Conservation (phyloP, 2,797 vertebrate genomes). For the Lepilemur ruficaudatus region DNA sequence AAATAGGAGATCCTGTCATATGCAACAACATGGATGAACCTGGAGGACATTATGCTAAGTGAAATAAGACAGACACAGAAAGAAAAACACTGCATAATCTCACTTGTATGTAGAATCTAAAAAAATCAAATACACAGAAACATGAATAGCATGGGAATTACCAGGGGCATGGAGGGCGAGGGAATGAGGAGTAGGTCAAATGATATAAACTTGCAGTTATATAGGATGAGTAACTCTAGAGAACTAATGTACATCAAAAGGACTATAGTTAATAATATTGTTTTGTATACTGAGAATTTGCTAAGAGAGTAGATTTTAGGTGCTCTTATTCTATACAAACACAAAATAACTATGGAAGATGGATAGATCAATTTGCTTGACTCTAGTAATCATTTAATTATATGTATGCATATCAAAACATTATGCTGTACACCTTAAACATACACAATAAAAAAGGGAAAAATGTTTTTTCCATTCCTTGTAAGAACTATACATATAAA, state of each 20-base stretch:
- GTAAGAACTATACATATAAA: neutral
- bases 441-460: neutral
- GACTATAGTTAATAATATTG: neutral
- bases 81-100: neutral
- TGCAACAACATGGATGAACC: neutral
- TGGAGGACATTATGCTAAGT: neutral
- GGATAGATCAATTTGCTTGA: no score
- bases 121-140: neutral
- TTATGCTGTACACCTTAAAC: neutral
- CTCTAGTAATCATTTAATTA: neutral
- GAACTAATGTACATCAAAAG: neutral
- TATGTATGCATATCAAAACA: neutral
- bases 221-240: neutral
- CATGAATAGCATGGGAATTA: neutral
- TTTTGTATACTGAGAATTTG: neutral
- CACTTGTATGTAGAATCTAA: neutral
- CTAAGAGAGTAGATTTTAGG: neutral
- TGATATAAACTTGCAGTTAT: neutral
- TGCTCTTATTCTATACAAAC: neutral
- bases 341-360: neutral
- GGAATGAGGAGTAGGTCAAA: neutral
- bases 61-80: neutral
- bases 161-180: neutral
- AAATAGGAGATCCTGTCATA: neutral
- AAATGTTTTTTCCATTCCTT: neutral